phyloP scores from a whole-genome alignment of 2,888 invertebrate species.

The Agapostemon virescens region DNA sequence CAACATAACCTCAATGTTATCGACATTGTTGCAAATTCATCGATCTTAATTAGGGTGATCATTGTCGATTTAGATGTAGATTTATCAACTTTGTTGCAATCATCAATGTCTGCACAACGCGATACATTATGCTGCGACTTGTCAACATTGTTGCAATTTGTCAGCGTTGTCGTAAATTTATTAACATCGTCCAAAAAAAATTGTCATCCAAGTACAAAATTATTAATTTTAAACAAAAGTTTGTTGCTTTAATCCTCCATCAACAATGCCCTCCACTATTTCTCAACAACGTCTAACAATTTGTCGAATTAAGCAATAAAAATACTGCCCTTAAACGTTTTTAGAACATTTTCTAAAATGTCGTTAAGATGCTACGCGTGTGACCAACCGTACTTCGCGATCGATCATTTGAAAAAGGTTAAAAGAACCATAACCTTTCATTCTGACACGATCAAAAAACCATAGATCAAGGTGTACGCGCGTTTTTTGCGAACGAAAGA shows the following conservation, averaged over 20 bases:
- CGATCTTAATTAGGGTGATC: too few relatives aligned
- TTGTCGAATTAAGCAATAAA: not conserved
- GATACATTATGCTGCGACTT: too few relatives aligned
- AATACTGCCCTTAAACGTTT: not conserved
- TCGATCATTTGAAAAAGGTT: conserved; percentile 21
- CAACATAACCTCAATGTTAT: too few relatives aligned
- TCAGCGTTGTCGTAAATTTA: too few relatives aligned
- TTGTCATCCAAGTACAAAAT: not conserved
- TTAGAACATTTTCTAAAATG: not conserved
- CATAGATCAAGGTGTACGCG: conserved; percentile 9
- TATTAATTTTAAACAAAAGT: not conserved
- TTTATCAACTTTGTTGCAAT: too few relatives aligned
- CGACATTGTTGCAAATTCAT: not conserved
- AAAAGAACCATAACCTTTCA: conserved; percentile 1
- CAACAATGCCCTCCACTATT: not conserved
- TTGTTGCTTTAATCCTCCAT: not conserved
- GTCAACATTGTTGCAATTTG: too few relatives aligned
- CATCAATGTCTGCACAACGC: too few relatives aligned
- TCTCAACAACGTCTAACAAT: not conserved
- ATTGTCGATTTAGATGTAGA: too few relatives aligned
- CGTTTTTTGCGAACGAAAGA: conserved; percentile 1
- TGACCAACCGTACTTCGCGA: conserved; percentile 22
- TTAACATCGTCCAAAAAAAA: not conserved
- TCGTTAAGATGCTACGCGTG: not conserved
- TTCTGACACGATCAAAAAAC: conserved; percentile 21